These are phyloP conservation scores for Yponomeuta cagnagella DNA, from an alignment of 2,888 invertebrate genomes.

Conservation along the genomic window DNA sequence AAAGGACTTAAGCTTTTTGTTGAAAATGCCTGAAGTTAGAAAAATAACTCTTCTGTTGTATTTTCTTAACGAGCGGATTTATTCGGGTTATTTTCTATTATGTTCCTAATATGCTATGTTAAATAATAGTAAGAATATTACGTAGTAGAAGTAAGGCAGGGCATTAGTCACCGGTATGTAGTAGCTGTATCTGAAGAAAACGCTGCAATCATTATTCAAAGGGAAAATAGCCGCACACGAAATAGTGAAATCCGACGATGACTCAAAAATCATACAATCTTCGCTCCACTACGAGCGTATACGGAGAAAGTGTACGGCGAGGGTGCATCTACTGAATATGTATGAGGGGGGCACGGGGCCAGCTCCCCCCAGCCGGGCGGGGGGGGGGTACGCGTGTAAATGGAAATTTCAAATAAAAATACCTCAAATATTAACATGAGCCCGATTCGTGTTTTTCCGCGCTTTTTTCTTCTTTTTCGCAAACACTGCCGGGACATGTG, in stretches of 20 bases:
- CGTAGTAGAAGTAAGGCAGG: neutral
- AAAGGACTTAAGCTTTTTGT: too few species aligned
- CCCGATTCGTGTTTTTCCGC: constrained; percentile 67
- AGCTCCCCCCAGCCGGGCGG: constrained; percentile 26
- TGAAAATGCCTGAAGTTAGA: too few species aligned
- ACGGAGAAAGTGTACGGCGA: constrained; percentile 62
- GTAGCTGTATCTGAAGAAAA: neutral
- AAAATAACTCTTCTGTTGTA: too few species aligned
- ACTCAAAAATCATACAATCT: constrained; percentile 16
- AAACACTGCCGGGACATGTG: constrained; percentile 42
- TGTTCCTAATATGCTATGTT: too few species aligned
- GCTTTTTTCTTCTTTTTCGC: constrained; percentile 34
- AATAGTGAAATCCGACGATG: constrained; percentile 1
- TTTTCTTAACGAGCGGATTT: too few species aligned
- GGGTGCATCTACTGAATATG: constrained; percentile 81
- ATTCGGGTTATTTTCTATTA: too few species aligned
- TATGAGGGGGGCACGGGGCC: constrained; percentile 63
- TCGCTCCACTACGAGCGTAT: constrained; percentile 27
- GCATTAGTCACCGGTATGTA: neutral
- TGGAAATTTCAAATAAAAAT: constrained; percentile 77
- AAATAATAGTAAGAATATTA: neutral
- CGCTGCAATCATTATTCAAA: neutral
- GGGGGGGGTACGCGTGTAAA: constrained; percentile 56
- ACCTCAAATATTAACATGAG: constrained; percentile 74
- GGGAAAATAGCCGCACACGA: neutral